Evolutionary conservation across 1,140 invertebrate species (phyloP).

Genomic region (Drosophila biarmipes): DNA sequence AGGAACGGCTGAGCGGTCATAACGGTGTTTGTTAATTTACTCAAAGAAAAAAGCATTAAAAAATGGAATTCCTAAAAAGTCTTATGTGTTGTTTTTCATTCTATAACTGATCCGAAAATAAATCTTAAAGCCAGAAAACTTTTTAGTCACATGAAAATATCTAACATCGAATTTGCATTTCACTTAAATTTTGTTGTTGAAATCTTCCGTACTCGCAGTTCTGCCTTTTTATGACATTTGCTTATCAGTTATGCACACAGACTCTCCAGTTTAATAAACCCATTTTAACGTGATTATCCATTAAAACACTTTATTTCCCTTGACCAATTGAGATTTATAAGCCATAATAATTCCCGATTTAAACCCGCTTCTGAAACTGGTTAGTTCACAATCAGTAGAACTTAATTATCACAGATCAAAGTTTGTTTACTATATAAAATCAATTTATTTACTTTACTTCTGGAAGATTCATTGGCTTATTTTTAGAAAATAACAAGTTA

Average conservation of each 20-base stretch:
- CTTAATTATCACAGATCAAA: slow-evolving; percentile 5
- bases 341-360: neutral
- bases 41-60: neutral
- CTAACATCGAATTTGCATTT: too few species aligned
- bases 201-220: too few species aligned
- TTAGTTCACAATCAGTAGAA: slow-evolving; percentile 7
- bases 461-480: neutral
- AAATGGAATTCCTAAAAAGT: neutral
- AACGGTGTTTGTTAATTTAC: too few species aligned
- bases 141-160: too few species aligned
- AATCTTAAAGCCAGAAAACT: too few species aligned
- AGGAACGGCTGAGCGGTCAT: neutral
- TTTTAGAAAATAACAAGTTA: slow-evolving; percentile 5
- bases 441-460: neutral
- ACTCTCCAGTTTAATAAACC: neutral
- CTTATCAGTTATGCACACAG: neutral
- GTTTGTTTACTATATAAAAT: slow-evolving; percentile 2
- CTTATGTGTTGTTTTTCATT: neutral
- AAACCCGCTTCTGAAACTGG: slow-evolving; percentile 9
- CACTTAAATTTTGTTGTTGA: neutral
- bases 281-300: neutral
- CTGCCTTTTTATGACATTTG: too few species aligned
- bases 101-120: too few species aligned
- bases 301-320: neutral
- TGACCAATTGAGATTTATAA: slow-evolving; percentile 10